Evolutionary conservation across 2,888 invertebrate genomes (phyloP).

Genomic region (Ischnus inquisitorius): DNA sequence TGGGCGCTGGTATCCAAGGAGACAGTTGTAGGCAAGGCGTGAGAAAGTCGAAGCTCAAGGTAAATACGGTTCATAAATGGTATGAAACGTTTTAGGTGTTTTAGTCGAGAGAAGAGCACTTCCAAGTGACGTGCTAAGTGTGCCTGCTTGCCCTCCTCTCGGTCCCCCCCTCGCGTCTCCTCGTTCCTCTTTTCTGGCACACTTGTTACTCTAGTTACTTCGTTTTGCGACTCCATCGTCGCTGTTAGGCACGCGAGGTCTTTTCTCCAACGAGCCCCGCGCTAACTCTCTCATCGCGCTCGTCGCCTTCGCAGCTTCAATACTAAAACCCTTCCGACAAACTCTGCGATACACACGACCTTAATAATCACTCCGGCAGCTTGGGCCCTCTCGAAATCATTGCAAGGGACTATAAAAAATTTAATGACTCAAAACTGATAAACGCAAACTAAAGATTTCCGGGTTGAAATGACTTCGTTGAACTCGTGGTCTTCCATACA

Average conservation of each 20-base stretch:
- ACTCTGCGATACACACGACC: conserved; percentile 14
- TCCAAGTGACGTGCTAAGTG: conserved; percentile 75
- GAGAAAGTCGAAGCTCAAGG: conserved; percentile 70
- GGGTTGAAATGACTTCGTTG: no score
- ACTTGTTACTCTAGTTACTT: conserved; percentile 75
- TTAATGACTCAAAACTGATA: no score
- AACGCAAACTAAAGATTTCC: no score
- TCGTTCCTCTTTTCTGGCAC: conserved; percentile 32
- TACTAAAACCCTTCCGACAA: neutral
- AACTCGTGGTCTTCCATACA: no score
- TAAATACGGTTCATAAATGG: conserved; percentile 79
- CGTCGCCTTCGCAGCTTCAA: conserved; percentile 34
- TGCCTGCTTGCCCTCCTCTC: conserved; percentile 71
- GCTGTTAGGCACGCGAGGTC: conserved; percentile 72
- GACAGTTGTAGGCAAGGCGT: neutral
- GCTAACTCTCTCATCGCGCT: conserved; percentile 24
- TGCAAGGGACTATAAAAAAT: neutral
- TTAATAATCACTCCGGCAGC: conserved; percentile 40
- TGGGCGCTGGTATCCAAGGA: neutral
- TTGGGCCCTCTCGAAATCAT: neutral
- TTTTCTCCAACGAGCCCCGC: conserved; percentile 41
- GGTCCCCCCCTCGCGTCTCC: neutral
- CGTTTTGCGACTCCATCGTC: conserved; percentile 75
- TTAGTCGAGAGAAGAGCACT: conserved; percentile 75
- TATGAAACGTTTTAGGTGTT: conserved; percentile 79